phyloP scores from a whole-genome alignment of 1,140 invertebrate species.

The Bombus pascuorum region DNA sequence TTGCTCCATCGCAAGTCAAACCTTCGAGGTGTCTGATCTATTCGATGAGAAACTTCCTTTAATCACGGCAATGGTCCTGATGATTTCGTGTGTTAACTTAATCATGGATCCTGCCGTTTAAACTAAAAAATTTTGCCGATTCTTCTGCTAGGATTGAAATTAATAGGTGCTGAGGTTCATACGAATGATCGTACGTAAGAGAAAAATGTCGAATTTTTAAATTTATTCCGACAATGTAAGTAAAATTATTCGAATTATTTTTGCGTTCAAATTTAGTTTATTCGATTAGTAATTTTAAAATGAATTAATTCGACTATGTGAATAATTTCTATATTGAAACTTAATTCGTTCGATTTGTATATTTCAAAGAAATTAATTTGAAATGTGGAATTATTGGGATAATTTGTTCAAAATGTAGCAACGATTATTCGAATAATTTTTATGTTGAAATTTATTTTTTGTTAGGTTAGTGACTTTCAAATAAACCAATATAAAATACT shows the following conservation, averaged over 20 bases:
- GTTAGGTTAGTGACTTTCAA: background rate
- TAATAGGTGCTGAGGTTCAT: background rate
- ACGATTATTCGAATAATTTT: too few species aligned
- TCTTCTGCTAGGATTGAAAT: background rate
- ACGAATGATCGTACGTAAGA: too few species aligned
- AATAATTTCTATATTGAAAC: too few species aligned
- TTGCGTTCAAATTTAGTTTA: too few species aligned
- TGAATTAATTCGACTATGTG: too few species aligned
- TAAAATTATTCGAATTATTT: too few species aligned
- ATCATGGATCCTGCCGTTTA: background rate
- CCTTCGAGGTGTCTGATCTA: conserved; percentile 32
- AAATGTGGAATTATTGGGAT: too few species aligned
- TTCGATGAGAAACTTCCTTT: conserved; percentile 35
- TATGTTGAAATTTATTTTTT: background rate
- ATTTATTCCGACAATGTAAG: too few species aligned
- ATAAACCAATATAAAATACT: background rate
- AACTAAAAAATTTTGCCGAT: background rate
- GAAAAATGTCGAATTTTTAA: background rate
- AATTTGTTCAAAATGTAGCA: too few species aligned
- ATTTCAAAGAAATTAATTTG: too few species aligned
- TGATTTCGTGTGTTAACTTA: conserved; percentile 5
- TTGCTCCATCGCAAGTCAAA: background rate
- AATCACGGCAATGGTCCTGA: conserved; percentile 16
- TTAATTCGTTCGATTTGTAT: too few species aligned
- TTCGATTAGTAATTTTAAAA: too few species aligned